A percentile compares a stretch with the other conserved stretches of the same genome.
Conservation (phyloP, 2,113 vertebrate species). For the Myrmecobius fasciatus region DNA sequence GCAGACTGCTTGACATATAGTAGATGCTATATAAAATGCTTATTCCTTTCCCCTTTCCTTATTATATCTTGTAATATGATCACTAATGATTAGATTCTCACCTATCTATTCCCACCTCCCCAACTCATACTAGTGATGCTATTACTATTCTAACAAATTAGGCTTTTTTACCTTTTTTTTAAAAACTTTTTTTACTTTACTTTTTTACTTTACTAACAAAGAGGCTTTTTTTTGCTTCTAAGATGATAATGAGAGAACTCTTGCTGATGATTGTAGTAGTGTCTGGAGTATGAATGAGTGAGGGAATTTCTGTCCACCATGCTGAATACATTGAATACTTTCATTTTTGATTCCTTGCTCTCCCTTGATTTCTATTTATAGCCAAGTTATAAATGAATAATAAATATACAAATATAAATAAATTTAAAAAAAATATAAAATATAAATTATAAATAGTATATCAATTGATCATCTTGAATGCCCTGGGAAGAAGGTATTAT, state of each 20-base stretch:
- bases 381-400: background rate
- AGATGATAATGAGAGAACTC: background rate
- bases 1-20: background rate
- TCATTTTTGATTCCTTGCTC: background rate
- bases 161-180: no score
- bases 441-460: no score
- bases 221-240: background rate
- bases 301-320: background rate
- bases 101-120: background rate
- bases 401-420: no score
- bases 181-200: no score
- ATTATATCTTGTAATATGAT: constrained; percentile 9
- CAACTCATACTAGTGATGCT: background rate
- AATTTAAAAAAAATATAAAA: no score
- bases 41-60: background rate
- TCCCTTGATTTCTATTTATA: background rate
- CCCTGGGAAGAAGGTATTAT: background rate
- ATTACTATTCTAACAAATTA: no score
- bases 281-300: background rate
- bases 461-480: background rate
- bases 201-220: no score
- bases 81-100: constrained; percentile 23
- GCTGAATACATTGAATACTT: background rate
- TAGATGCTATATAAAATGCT: background rate
- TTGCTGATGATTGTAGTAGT: background rate